Percentiles rank a stretch among this genome's conserved stretches.
Conservation (phyloP, 2,113 vertebrate genomes). For the Nycticebus coucang region DNA sequence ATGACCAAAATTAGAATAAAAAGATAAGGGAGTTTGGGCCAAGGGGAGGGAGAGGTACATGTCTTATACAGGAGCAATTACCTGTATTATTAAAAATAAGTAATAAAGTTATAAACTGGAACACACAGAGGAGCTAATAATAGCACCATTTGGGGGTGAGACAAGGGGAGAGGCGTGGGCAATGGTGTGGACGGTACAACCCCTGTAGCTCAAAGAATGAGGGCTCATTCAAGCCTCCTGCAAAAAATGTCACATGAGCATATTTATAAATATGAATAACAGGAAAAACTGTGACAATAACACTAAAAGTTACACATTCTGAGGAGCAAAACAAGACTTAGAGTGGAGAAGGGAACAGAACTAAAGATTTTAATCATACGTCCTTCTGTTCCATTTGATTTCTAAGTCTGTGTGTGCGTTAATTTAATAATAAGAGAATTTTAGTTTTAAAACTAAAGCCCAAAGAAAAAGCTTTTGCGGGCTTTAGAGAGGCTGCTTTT, state of each 20-base stretch:
- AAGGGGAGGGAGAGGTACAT: background rate
- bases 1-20: conserved; percentile 9
- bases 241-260: background rate
- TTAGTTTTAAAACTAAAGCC: background rate
- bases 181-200: background rate
- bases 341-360: background rate
- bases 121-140: background rate
- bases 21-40: background rate
- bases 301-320: background rate
- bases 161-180: background rate
- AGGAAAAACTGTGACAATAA: background rate
- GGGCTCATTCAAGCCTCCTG: too few relatives aligned
- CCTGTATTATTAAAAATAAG: background rate
- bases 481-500: conserved; percentile 8
- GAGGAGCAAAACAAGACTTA: background rate
- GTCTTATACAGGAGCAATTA: background rate
- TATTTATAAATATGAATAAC: background rate
- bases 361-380: background rate
- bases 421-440: background rate
- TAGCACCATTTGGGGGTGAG: background rate
- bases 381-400: conserved; percentile 15
- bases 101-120: background rate
- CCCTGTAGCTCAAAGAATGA: background rate
- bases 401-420: background rate
- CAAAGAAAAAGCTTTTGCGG: background rate